phyloP scores from a whole-genome alignment of 2,888 invertebrate genomes.

The Caenorhabditis sinica region DNA sequence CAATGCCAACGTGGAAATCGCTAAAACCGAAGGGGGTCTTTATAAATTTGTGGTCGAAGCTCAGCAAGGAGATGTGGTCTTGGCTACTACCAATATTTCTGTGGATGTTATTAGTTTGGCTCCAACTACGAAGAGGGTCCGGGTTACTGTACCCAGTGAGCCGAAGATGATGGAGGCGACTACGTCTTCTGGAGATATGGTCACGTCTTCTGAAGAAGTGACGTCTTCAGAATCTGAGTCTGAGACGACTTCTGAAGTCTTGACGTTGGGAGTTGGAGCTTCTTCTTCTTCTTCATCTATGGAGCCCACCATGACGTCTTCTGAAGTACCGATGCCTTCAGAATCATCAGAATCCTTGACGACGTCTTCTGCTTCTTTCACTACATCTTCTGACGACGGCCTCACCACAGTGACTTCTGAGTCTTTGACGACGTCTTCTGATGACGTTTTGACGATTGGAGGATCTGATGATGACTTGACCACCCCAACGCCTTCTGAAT shows the following conservation, averaged over 20 bases:
- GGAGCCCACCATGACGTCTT: too few species aligned
- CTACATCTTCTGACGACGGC: constrained; percentile 8
- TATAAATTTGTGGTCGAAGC: constrained; percentile 70
- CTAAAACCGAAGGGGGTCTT: constrained; percentile 60
- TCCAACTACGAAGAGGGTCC: constrained; percentile 61
- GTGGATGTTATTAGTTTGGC: constrained; percentile 73
- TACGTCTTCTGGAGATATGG: background rate
- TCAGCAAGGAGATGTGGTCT: constrained; percentile 40
- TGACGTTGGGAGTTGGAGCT: background rate
- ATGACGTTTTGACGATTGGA: constrained; percentile 22
- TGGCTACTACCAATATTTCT: constrained; percentile 65
- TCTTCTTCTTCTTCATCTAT: background rate
- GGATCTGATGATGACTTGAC: constrained; percentile 24
- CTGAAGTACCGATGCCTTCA: constrained; percentile 2
- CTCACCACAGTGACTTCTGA: constrained; percentile 10
- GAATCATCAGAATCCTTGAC: constrained; percentile 6
- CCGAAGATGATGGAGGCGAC: constrained; percentile 30
- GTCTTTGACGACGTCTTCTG: constrained; percentile 21
- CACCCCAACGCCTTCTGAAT: background rate
- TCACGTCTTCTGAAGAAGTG: background rate
- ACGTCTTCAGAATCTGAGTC: background rate
- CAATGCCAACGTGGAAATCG: constrained; percentile 56
- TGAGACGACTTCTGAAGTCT: too few species aligned
- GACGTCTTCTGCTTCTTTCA: background rate
- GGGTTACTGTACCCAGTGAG: constrained; percentile 44